phyloP scores from a whole-genome alignment of 2,888 invertebrate species.

The Volucella bombylans region DNA sequence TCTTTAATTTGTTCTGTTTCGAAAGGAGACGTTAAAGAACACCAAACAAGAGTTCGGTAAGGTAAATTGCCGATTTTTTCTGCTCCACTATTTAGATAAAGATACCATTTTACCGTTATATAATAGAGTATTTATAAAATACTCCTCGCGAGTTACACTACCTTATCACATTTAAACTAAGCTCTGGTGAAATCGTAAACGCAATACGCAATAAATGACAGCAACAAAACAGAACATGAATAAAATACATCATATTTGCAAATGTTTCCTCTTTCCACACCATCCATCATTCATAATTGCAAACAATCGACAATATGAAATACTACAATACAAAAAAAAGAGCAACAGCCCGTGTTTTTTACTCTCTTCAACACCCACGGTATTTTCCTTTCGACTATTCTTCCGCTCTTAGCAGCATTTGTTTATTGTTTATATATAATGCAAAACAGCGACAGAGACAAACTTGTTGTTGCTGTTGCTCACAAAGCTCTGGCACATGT shows the following conservation, averaged over 20 bases:
- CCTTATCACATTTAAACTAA: constrained; percentile 31
- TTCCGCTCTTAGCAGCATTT: constrained; percentile 32
- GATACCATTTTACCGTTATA: no score
- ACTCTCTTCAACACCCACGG: constrained; percentile 22
- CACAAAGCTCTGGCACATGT: constrained; percentile 33
- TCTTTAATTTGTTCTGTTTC: no score
- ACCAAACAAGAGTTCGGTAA: no score
- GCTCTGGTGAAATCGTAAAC: constrained; percentile 27
- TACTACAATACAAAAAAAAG: neutral
- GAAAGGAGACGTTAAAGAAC: no score
- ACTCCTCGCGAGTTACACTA: neutral
- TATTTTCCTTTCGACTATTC: constrained; percentile 23
- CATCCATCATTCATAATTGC: neutral
- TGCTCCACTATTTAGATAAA: no score
- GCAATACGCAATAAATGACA: constrained; percentile 37
- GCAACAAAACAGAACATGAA: constrained; percentile 34
- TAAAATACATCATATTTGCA: neutral
- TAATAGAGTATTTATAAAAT: no score
- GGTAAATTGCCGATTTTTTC: no score
- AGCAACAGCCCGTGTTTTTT: constrained; percentile 23
- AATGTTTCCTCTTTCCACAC: neutral
- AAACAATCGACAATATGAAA: neutral
- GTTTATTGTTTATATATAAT: constrained; percentile 57
- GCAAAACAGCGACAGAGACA: neutral
- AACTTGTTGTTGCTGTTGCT: constrained; percentile 2